Conservation (phyloP, 2,888 invertebrate species). For the Caradrina kadenii region DNA sequence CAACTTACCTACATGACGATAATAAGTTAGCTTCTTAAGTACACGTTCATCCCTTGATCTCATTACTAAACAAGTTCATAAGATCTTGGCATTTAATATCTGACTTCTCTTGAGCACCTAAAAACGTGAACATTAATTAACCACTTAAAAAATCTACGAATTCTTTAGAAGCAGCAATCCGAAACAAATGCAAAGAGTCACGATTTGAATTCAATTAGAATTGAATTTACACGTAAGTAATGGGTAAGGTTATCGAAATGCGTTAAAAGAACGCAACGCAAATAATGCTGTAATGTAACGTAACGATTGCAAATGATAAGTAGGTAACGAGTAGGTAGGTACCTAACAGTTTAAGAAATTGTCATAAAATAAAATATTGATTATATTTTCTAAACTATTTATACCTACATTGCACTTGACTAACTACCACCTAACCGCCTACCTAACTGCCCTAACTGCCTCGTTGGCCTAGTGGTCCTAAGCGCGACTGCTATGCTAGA, state of each 20-base stretch:
- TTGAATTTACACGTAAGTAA: conserved; percentile 55
- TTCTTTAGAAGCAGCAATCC: conserved; percentile 51
- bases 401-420: no score
- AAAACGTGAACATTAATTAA: conserved; percentile 35
- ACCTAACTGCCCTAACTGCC: no score
- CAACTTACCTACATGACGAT: not conserved
- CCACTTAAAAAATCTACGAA: conserved; percentile 39
- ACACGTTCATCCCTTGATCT: conserved; percentile 38
- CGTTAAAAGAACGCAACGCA: conserved; percentile 31
- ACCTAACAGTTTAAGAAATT: conserved; percentile 6
- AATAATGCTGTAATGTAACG: conserved; percentile 15
- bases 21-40: not conserved
- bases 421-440: no score
- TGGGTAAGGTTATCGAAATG: conserved; percentile 48
- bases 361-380: not conserved
- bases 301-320: conserved; percentile 15
- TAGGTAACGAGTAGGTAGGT: not conserved
- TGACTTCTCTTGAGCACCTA: conserved; percentile 24
- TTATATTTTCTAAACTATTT: no score
- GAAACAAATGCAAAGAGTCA: conserved; percentile 54
- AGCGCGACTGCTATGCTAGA: no score
- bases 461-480: no score
- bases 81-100: conserved; percentile 27
- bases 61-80: conserved; percentile 29
- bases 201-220: conserved; percentile 56